Conservation (phyloP, 2,888 invertebrate genomes). For the Lamellibrachia columna region DNA sequence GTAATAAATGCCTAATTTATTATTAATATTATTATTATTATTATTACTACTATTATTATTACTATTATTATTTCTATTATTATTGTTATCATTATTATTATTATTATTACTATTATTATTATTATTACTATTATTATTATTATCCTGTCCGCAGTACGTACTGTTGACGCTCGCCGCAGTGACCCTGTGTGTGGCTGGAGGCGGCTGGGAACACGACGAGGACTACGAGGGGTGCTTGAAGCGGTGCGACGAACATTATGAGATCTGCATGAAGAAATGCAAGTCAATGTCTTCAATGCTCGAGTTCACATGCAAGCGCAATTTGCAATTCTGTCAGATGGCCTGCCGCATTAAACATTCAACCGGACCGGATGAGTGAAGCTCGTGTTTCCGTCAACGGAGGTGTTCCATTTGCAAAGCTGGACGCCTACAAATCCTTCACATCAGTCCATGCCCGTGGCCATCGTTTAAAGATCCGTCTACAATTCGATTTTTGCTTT, state of each 20-base stretch:
- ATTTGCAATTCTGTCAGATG: background rate
- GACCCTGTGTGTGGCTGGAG: background rate
- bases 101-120: too few species aligned
- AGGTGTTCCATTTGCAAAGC: background rate
- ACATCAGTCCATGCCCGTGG: background rate
- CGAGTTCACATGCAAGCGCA: background rate
- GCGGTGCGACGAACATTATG: background rate
- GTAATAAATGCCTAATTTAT: too few species aligned
- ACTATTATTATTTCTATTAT: too few species aligned
- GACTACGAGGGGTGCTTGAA: background rate
- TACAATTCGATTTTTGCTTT: too few species aligned
- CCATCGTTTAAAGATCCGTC: background rate
- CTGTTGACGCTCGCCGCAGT: background rate
- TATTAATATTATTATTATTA: too few species aligned
- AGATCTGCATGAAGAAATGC: background rate
- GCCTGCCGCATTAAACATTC: background rate
- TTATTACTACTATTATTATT: too few species aligned
- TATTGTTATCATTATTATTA: too few species aligned
- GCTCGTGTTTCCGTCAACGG: background rate
- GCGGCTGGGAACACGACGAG: background rate
- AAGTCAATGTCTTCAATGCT: background rate
- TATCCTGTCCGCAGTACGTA: background rate
- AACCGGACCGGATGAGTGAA: background rate
- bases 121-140: too few species aligned
- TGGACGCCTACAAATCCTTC: background rate